phyloP scores from a whole-genome alignment of 2,888 invertebrate species.

The Euproctis similis region DNA sequence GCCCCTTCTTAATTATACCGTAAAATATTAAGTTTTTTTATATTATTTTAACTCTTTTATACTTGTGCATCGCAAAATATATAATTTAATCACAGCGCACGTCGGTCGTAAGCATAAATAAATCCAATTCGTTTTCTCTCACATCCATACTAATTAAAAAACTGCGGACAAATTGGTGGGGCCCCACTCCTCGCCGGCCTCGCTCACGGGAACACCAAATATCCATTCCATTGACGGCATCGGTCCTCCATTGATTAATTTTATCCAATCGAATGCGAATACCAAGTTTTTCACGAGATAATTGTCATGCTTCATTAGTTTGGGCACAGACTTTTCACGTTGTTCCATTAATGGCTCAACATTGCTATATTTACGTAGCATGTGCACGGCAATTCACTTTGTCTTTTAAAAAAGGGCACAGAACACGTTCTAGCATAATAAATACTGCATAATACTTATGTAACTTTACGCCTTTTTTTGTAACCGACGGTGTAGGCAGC shows the following conservation, averaged over 20 bases:
- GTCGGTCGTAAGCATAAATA: conserved; percentile 41
- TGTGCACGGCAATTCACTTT: too few species aligned
- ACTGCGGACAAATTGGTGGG: conserved; percentile 70
- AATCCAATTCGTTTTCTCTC: conserved; percentile 64
- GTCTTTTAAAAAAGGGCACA: too few species aligned
- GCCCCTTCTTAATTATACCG: conserved; percentile 23
- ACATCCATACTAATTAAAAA: conserved; percentile 71
- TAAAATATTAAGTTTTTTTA: conserved; percentile 27
- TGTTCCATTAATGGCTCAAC: too few species aligned
- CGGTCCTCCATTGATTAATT: conserved; percentile 64
- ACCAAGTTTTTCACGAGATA: conserved; percentile 59
- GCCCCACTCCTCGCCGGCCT: conserved; percentile 62
- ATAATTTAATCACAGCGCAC: conserved; percentile 28
- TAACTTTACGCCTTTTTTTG: too few species aligned
- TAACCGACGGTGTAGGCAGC: too few species aligned
- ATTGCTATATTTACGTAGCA: too few species aligned
- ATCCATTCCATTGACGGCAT: conserved; percentile 60
- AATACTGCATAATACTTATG: too few species aligned
- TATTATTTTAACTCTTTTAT: conserved; percentile 29
- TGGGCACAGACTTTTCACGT: conserved; percentile 16
- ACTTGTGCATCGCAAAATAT: conserved; percentile 24
- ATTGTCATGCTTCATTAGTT: conserved; percentile 60
- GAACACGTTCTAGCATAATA: too few species aligned
- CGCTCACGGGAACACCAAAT: conserved; percentile 71
- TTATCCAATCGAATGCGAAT: conserved; percentile 62